Evolutionary conservation across 2,797 vertebrate species (phyloP).

Genomic region (Tauraco hartlaubi): DNA sequence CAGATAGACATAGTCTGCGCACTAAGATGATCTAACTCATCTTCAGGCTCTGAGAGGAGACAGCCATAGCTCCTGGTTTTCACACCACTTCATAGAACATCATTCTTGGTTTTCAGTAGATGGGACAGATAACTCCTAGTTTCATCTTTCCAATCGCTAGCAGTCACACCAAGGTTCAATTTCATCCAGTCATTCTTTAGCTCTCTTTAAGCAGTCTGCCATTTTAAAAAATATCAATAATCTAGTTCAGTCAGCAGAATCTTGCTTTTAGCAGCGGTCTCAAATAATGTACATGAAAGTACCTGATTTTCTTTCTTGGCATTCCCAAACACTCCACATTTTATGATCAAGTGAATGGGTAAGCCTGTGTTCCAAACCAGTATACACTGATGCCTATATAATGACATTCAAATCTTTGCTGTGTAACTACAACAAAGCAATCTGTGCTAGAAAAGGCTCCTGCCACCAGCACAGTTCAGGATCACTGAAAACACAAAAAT

Average conservation of each 20-base stretch:
- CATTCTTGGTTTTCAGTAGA: neutral
- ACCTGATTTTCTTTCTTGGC: neutral
- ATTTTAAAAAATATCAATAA: neutral
- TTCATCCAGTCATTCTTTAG: neutral
- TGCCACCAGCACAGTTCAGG: conserved; percentile 1
- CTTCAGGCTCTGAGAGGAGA: neutral
- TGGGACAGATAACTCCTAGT: neutral
- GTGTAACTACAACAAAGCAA: neutral
- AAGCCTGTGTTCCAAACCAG: neutral
- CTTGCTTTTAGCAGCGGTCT: neutral
- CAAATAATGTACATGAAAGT: neutral
- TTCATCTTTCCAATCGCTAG: neutral
- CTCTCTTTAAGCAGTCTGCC: neutral
- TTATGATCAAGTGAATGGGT: neutral
- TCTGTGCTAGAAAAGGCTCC: neutral
- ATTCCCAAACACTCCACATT: neutral
- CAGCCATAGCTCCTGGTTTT: neutral
- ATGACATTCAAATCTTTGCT: neutral
- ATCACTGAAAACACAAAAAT: neutral
- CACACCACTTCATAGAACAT: neutral
- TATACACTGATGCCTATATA: neutral
- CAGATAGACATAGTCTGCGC: neutral
- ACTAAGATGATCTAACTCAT: neutral
- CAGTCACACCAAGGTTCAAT: neutral
- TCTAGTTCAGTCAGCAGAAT: neutral